Evolutionary conservation across 2,113 vertebrate genomes (phyloP).

Genomic region (Myotis brandtii): DNA sequence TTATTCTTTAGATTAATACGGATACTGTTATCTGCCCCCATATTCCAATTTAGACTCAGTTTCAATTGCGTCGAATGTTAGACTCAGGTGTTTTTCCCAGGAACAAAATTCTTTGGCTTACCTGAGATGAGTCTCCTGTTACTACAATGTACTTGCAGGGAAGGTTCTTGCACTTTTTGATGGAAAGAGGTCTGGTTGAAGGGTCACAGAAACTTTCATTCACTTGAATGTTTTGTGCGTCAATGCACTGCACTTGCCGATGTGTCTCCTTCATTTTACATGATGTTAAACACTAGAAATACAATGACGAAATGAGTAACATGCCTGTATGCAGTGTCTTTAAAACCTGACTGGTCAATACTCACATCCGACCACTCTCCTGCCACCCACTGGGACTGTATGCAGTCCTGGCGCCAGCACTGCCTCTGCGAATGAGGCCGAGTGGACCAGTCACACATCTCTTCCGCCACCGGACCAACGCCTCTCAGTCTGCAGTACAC

Average conservation of each 20-base stretch:
- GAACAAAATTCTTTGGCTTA: slow-evolving; percentile 73
- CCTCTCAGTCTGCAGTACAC: slow-evolving; percentile 91
- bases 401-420: slow-evolving; percentile 87
- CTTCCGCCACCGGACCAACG: slow-evolving; percentile 85
- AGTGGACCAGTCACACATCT: slow-evolving; percentile 80
- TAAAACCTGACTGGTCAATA: not conserved
- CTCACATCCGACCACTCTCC: slow-evolving; percentile 91
- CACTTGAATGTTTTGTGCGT: slow-evolving; percentile 82
- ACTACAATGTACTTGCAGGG: slow-evolving; percentile 90
- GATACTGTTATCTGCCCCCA: too few relatives aligned
- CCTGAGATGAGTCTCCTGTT: slow-evolving; percentile 92
- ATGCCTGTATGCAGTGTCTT: not conserved
- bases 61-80: not conserved
- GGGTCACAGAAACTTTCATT: slow-evolving; percentile 89
- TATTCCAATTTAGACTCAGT: not conserved
- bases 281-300: slow-evolving; percentile 89
- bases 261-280: slow-evolving; percentile 86
- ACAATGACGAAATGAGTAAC: slow-evolving; percentile 27
- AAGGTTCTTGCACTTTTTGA: slow-evolving; percentile 84
- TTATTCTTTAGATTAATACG: not conserved
- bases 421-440: slow-evolving; percentile 81
- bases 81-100: not conserved
- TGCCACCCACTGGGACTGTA: slow-evolving; percentile 86
- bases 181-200: slow-evolving; percentile 83
- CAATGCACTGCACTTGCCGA: slow-evolving; percentile 88